A percentile compares a stretch with the other conserved stretches of the same genome.
phyloP scores from a whole-genome alignment of 1,140 invertebrate genomes.

The Pseudobourletiella spinata region DNA sequence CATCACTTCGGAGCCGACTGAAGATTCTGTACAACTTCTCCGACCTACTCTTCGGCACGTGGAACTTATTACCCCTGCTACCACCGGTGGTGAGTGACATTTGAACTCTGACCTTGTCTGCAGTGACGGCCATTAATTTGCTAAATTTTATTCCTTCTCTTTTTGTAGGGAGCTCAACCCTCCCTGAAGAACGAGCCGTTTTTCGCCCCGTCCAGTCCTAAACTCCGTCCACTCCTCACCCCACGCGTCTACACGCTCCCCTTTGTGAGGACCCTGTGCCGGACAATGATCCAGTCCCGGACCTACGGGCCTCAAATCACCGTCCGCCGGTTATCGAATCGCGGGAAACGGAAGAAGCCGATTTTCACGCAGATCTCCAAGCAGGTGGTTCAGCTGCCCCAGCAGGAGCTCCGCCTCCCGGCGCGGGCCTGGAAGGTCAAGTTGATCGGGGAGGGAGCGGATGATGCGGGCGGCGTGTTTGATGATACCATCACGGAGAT shows the following conservation, averaged over 20 bases:
- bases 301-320: slow-evolving; percentile 60
- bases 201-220: slow-evolving; percentile 27
- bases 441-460: slow-evolving; percentile 55
- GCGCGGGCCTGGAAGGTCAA: slow-evolving; percentile 55
- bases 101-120: no score
- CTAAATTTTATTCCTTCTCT: no score
- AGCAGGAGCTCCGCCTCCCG: slow-evolving; percentile 52
- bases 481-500: slow-evolving; percentile 64
- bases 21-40: slow-evolving; percentile 54
- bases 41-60: slow-evolving; percentile 54
- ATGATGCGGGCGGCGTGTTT: slow-evolving; percentile 59
- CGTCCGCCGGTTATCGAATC: slow-evolving; percentile 51
- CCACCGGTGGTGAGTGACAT: slow-evolving; percentile 38
- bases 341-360: slow-evolving; percentile 49
- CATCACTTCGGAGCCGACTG: slow-evolving; percentile 48
- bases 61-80: slow-evolving; percentile 52
- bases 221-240: slow-evolving; percentile 49
- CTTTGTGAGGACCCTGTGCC: slow-evolving; percentile 52
- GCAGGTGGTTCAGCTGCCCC: slow-evolving; percentile 53
- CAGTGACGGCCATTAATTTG: no score
- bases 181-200: slow-evolving; percentile 23
- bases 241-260: slow-evolving; percentile 56
- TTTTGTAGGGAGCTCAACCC: slow-evolving; percentile 15
- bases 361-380: slow-evolving; percentile 56
- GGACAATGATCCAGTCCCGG: slow-evolving; percentile 58